phyloP scores from a whole-genome alignment of 2,888 invertebrate species.

The Nephrotoma flavescens region DNA sequence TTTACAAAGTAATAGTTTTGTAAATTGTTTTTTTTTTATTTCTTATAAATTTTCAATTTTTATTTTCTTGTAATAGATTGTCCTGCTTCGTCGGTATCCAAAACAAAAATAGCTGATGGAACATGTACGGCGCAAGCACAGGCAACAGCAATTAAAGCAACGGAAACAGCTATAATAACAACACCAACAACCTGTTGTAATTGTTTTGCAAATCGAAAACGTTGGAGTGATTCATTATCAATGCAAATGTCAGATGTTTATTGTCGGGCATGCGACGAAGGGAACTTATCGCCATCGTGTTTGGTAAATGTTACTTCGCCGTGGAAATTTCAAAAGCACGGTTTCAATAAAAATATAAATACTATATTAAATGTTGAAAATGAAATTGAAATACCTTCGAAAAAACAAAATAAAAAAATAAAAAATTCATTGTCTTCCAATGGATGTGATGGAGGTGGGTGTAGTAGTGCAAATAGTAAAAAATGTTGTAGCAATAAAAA shows the following conservation, averaged over 20 bases:
- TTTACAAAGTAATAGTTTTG: background rate
- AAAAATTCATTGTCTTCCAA: conserved; percentile 10
- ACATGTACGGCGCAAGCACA: background rate
- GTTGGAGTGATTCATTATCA: conserved; percentile 24
- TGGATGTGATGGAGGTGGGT: background rate
- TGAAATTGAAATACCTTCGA: conserved; percentile 23
- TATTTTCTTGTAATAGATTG: conserved; percentile 25
- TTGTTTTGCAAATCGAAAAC: conserved; percentile 25
- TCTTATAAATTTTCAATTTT: background rate
- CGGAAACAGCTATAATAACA: conserved; percentile 10
- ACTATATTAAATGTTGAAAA: conserved; percentile 29
- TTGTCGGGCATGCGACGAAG: conserved; percentile 32
- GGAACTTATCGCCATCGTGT: conserved; percentile 34
- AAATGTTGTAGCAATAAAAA: conserved; percentile 9
- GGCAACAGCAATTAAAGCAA: conserved; percentile 13
- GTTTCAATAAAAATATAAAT: conserved; percentile 22
- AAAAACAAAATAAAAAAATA: conserved; percentile 17
- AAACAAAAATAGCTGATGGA: conserved; percentile 22
- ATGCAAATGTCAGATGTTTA: conserved; percentile 45
- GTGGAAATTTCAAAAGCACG: conserved; percentile 17
- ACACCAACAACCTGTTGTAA: conserved; percentile 23
- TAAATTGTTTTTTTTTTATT: background rate
- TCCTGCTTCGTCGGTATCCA: conserved; percentile 35
- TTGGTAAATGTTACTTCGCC: conserved; percentile 32
- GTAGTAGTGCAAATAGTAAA: conserved; percentile 8